Evolutionary conservation across 2,113 vertebrate genomes (phyloP).

Genomic region (Saguinus midas): DNA sequence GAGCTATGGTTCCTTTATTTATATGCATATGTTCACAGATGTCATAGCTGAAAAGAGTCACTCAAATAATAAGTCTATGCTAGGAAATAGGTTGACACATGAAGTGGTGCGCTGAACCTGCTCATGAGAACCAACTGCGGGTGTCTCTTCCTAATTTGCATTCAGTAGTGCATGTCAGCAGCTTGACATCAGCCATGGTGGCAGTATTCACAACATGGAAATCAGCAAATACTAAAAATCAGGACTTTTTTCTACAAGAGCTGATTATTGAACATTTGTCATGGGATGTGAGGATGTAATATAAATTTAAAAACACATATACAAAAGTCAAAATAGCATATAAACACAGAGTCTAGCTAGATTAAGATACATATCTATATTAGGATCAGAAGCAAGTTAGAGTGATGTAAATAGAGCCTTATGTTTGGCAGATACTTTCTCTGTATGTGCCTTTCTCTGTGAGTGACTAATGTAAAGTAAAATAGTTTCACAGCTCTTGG

Average conservation of each 20-base stretch:
- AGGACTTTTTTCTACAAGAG: not conserved
- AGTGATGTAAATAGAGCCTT: conserved; percentile 29
- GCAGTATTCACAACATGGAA: not conserved
- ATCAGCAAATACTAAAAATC: not conserved
- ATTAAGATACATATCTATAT: not conserved
- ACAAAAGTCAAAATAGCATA: not conserved
- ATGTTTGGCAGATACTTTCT: conserved; percentile 40
- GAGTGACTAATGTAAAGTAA: conserved; percentile 64
- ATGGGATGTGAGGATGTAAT: not conserved
- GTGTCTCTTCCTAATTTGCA: too few species aligned
- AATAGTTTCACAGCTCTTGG: conserved; percentile 46
- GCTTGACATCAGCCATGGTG: not conserved
- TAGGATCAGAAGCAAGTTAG: conserved; percentile 16
- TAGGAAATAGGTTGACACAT: accelerated
- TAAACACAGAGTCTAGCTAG: not conserved
- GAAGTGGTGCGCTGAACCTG: not conserved
- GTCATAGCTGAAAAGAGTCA: not conserved
- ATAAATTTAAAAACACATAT: not conserved
- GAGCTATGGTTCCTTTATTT: not conserved
- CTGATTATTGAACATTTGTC: not conserved
- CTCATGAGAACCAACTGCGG: not conserved
- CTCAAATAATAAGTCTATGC: not conserved
- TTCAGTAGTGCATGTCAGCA: accelerated
- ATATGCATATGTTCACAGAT: not conserved
- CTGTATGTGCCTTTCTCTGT: not conserved